Base-by-base conservation (phyloP, 2,113 vertebrate genomes). In the Aspiorhynchus laticeps region DNA sequence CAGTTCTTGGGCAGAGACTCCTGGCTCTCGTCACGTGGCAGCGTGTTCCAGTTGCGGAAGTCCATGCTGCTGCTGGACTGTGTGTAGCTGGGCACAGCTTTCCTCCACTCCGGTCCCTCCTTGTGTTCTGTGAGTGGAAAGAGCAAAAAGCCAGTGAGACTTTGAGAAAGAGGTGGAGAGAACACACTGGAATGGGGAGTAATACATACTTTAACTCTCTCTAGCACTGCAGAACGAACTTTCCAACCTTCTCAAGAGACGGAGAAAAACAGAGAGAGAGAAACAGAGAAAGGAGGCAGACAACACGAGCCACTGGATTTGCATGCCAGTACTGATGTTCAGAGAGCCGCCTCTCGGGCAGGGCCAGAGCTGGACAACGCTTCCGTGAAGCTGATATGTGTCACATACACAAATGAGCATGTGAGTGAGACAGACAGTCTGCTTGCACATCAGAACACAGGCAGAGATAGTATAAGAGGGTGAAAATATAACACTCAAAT, bases 81-180 rank as follows among this genome's bases (percentile, higher is more conserved):
- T 92, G 92, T 97, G 93, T 99, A 99, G 95, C 97, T 99, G 88
- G 98, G 98, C 91, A 99, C 95, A 11, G 96, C 94, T 94, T 96
- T 97, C 93, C 96, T 95, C 97, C 98, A 98, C 51, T 98, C 97
- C 26, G 95, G 94, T 76, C 96, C 94, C 90, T 98, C 97, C 94
- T 95, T 95, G 95, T 94, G 96, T 89, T 99, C 98, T 97, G 95
- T 75, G 92, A 90, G 5, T 8, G 67, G 15, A 69, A 8, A 77
- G 2, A 92, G 87, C 90, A 91, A 89, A 87, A 61, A 90, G 88
- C 56, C 56, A 61, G 56, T 36, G 19, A 56, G 28, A 38, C 38
- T n/a, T 59, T 53, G 65, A 85, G 75, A 69, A 0, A 46, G 81
- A 83, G 43, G 81, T 74, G 80, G 90, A 91, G 85, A 93, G 75